A percentile compares a stretch with the other conserved stretches of the same genome.
These are phyloP conservation scores for Penaeus chinensis DNA, from an alignment of 1,140 invertebrate species.

Conservation along the genomic window DNA sequence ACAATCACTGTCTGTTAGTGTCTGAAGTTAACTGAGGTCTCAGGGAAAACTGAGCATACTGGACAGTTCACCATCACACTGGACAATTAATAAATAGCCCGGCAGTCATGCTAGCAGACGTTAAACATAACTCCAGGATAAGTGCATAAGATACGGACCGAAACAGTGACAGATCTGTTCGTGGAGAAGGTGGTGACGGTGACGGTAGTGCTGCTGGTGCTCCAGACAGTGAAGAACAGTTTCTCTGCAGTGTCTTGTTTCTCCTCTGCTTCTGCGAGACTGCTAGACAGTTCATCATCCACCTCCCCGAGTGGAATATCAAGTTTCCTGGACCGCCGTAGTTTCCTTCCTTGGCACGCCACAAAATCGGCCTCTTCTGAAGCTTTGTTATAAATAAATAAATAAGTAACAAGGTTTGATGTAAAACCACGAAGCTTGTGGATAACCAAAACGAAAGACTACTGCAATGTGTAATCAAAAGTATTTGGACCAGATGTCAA, in stretches of 20 bases:
- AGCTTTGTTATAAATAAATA: too few relatives aligned
- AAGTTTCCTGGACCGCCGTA: background rate
- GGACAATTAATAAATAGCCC: background rate
- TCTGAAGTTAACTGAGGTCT: too few relatives aligned
- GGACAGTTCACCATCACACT: too few relatives aligned
- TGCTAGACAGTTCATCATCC: background rate
- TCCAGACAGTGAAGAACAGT: constrained; percentile 13
- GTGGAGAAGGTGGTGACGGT: constrained; percentile 44
- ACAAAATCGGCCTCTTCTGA: too few relatives aligned
- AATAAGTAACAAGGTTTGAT: too few relatives aligned
- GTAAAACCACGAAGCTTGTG: too few relatives aligned
- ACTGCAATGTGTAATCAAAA: too few relatives aligned
- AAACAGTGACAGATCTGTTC: constrained; percentile 28
- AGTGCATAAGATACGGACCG: background rate
- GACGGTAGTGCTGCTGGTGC: constrained; percentile 26
- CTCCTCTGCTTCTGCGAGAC: background rate
- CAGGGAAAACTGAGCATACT: too few relatives aligned
- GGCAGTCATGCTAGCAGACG: background rate
- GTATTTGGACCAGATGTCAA: too few relatives aligned
- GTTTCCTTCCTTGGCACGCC: background rate
- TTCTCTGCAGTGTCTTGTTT: background rate
- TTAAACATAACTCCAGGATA: background rate
- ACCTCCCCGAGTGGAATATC: background rate
- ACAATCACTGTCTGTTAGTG: too few relatives aligned
- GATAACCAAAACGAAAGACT: too few relatives aligned